A percentile compares a stretch with the other conserved stretches of the same genome.
phyloP scores from a whole-genome alignment of 2,888 invertebrate genomes.

The Catonia carolina region DNA sequence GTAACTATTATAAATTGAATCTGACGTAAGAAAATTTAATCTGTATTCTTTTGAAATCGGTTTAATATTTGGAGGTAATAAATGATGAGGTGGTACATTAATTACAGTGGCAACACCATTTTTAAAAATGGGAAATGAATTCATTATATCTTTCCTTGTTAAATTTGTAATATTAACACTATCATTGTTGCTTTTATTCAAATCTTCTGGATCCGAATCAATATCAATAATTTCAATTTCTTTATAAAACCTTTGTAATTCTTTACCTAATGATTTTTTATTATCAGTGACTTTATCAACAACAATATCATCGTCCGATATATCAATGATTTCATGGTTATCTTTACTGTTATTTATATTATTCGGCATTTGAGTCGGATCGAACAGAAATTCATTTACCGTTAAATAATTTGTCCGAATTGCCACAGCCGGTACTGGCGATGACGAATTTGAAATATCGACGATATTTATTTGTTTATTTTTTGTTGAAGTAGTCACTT shows the following conservation, averaged over 20 bases:
- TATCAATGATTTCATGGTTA: background rate
- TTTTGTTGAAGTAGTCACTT: background rate
- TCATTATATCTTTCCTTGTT: slow-evolving; percentile 5
- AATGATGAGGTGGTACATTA: slow-evolving; percentile 20
- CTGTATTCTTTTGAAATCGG: slow-evolving; percentile 24
- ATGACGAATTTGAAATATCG: background rate
- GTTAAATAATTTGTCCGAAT: slow-evolving; percentile 8
- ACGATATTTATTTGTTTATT: background rate
- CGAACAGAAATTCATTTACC: slow-evolving; percentile 14
- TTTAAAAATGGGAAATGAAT: slow-evolving; percentile 8
- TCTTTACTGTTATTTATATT: background rate
- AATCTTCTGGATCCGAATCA: slow-evolving; percentile 2
- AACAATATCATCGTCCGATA: background rate
- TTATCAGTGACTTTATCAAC: no score
- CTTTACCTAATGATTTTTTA: background rate
- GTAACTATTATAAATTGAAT: no score
- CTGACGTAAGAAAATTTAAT: slow-evolving; percentile 17
- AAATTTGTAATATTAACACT: background rate
- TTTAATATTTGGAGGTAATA: slow-evolving; percentile 21
- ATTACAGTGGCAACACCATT: slow-evolving; percentile 13
- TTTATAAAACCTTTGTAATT: slow-evolving; percentile 5
- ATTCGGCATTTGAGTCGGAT: background rate
- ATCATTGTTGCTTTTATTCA: background rate
- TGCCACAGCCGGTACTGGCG: background rate
- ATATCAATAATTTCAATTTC: slow-evolving; percentile 20